Conservation (phyloP, 1,140 invertebrate genomes). For the Brachionus asplanchnoidis region DNA sequence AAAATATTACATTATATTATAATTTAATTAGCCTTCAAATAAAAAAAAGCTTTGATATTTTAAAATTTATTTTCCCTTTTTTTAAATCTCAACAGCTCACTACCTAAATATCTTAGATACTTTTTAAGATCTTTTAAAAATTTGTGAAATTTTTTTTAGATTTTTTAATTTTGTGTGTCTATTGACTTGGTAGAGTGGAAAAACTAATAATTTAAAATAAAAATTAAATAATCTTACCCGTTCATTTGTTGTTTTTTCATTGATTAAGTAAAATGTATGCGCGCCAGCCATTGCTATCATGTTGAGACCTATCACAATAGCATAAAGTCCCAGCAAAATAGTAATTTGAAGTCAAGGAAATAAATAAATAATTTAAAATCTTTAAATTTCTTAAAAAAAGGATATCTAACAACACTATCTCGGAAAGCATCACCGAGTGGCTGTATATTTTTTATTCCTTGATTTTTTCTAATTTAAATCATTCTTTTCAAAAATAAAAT, state of each 20-base stretch:
- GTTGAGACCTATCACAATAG: not conserved
- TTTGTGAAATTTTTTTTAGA: too few species aligned
- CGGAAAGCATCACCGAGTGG: not conserved
- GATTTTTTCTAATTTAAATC: too few species aligned
- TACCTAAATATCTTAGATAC: too few species aligned
- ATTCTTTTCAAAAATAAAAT: not conserved
- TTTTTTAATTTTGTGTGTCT: not conserved
- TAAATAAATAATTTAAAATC: not conserved
- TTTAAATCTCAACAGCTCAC: too few species aligned
- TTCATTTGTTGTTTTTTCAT: slow-evolving; percentile 42
- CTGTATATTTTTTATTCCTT: not conserved
- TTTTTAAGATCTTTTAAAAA: too few species aligned
- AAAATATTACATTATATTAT: too few species aligned
- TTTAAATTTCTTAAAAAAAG: not conserved
- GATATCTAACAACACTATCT: slow-evolving; percentile 41
- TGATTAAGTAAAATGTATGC: slow-evolving; percentile 24
- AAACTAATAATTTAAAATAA: not conserved
- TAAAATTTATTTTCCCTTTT: too few species aligned
- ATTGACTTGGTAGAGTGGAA: too few species aligned
- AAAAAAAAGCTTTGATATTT: too few species aligned
- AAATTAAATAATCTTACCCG: not conserved
- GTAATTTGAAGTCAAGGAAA: slow-evolving; percentile 4
- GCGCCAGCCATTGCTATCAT: slow-evolving; percentile 29
- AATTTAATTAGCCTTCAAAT: too few species aligned
- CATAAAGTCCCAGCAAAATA: not conserved